Evolutionary conservation across 2,113 vertebrate genomes (phyloP), one percentile per base, ranked within the genome.

Genomic region (Xenopus laevis): DNA sequence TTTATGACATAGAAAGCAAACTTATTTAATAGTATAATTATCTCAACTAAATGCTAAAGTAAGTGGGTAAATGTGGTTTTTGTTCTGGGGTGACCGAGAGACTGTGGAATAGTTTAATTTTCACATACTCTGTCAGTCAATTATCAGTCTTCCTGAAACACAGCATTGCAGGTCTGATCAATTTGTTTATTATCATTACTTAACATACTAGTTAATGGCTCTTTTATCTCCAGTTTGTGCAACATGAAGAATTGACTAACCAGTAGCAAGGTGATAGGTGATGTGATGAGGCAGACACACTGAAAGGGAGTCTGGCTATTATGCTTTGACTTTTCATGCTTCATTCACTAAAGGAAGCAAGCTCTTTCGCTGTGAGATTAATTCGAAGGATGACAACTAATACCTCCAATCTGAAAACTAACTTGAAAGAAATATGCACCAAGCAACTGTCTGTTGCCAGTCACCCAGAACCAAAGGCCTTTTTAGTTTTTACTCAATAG

Each of bases 391-490:
- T 27, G 23, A 27, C 59, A 64, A 63, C 52, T 27, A 68, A 46
- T 63, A 62, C 68, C 46, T 63, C 52, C 23, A 53, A 57, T 57
- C 68, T 64, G 20, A 79, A 72, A 77, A 17, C 59, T 53, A 44
- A 72, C 61, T 64, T 72, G 64, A 79, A 77, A 77, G 57, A 50
- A 74, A 77, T 64, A 53, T 65, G 66, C 60, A 72, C 17, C 20
- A 45, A 55, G 30, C 67, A 57, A 63, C 66, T 76, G 74, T 70
- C 74, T 76, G 66, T 66, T 77, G 62, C 63, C 74, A 78, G 52
- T 77, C 79, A 80, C 59, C 79, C 75, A 74, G 55, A 74, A 77
- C 74, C 74, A 70, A 70, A 69, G 67, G 66, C 74, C 74, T 69
- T 58, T 65, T 78, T 69, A 71, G 79, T 73, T 74, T 27, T 78